Evolutionary conservation across 1,140 invertebrate species (phyloP).

Genomic region (Homarus americanus): DNA sequence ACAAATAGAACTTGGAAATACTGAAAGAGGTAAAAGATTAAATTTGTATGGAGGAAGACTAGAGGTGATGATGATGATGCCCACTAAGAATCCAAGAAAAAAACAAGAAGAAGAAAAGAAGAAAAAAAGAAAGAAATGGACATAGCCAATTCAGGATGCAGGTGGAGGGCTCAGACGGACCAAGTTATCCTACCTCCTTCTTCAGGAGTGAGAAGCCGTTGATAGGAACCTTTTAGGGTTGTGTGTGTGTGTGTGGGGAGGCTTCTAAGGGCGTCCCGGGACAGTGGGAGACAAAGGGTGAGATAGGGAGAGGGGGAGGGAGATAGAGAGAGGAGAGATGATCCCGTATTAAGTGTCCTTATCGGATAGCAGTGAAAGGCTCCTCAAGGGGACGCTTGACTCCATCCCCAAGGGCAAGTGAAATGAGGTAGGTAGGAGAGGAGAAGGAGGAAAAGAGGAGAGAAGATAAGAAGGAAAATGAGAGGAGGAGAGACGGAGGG

Average conservation of each 20-base stretch:
- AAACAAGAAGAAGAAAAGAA: too few species aligned
- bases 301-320: neutral
- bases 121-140: too few species aligned
- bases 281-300: neutral
- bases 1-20: too few species aligned
- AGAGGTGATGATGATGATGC: too few species aligned
- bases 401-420: neutral
- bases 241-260: too few species aligned
- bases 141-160: neutral
- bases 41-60: too few species aligned
- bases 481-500: neutral
- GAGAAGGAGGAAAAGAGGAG: neutral
- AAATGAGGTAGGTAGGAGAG: neutral
- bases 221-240: neutral
- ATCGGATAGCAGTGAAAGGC: constrained; percentile 39
- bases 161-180: neutral
- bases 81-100: too few species aligned
- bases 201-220: neutral
- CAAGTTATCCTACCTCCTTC: neutral
- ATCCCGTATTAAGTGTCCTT: constrained; percentile 39
- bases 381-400: constrained; percentile 8
- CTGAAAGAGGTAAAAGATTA: too few species aligned
- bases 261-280: neutral
- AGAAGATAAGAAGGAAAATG: neutral
- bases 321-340: constrained; percentile 9